These are phyloP conservation scores for Drosophila bocqueti DNA, from an alignment of 1,140 invertebrate genomes.

Conservation along the genomic window DNA sequence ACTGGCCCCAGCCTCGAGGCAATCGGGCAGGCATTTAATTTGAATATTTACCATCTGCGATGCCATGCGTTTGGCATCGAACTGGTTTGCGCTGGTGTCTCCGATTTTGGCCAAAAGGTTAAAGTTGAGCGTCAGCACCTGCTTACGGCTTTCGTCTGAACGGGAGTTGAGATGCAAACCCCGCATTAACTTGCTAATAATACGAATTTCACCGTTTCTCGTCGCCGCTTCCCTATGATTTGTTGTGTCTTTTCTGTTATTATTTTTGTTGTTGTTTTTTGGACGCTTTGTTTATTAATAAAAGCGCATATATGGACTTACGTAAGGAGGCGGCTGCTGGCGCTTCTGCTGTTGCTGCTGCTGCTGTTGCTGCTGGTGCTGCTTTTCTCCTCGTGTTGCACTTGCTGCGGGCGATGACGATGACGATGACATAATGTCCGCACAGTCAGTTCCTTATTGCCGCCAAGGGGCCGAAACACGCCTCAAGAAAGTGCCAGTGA, in stretches of 20 bases:
- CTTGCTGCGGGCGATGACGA: conserved; percentile 41
- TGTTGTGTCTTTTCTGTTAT: conserved; percentile 21
- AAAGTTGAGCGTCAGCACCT: conserved; percentile 57
- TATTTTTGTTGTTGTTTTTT: conserved; percentile 20
- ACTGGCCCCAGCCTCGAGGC: conserved; percentile 62
- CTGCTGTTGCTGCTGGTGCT: conserved; percentile 38
- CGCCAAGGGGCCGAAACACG: conserved; percentile 17
- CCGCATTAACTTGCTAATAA: conserved; percentile 53
- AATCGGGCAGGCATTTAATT: conserved; percentile 62
- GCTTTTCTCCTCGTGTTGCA: conserved; percentile 60
- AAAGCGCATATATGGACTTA: conserved; percentile 67
- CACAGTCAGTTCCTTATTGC: conserved; percentile 57
- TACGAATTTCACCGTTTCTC: conserved; percentile 54
- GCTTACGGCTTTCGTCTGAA: conserved; percentile 43
- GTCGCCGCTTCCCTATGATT: conserved; percentile 32
- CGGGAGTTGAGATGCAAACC: conserved; percentile 30
- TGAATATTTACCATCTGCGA: conserved; percentile 47
- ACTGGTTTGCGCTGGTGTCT: conserved; percentile 54
- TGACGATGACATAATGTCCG: conserved; percentile 58
- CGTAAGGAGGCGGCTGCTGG: conserved; percentile 67
- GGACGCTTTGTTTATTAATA: conserved; percentile 72
- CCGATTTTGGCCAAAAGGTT: conserved; percentile 65
- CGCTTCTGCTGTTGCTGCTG: conserved; percentile 34
- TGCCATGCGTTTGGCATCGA: conserved; percentile 36
- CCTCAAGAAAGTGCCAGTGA: conserved; percentile 56